Base-by-base conservation (phyloP, 2,888 invertebrate genomes). In the Macaria notata region DNA sequence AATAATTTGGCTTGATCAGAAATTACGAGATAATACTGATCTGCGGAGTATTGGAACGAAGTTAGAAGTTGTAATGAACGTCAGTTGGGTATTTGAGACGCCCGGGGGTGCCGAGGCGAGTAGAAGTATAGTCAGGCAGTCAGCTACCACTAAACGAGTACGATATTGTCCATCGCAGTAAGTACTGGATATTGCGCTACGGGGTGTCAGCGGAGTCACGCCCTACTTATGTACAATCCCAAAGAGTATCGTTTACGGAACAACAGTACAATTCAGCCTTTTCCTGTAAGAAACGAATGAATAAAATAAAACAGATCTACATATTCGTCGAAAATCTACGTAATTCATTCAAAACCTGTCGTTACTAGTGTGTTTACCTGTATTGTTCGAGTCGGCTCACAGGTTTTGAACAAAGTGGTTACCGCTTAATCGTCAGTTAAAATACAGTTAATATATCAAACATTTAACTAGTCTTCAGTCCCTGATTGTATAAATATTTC, bases 381-480 rank as follows among this genome's bases (percentile, higher is more conserved):
- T 87, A 85, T 79, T 76, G 71, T 77, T 81, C 71, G 79, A 83
- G 81, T 84, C 83, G 83, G 86, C 83, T 76, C 79, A 85, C 90
- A 89, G 88, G 90, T 86, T 90, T 90, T 89, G 90, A 90, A 88
- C 70, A 86, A 88, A 89, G 83, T 73, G 81, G 79, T 85, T 82
- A 83, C 78, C 83, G 82, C 87, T 87, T 86, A 86, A 81, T 82
- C 80, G 79, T 84, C 88, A 83, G 88, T 83, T 87, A 88, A 85
- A 88, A 87, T 90, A 91, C 87, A 89, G 88, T 88, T 86, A 82
- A 85, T 89, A 90, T 91, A 89, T 91, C 87, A 90, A 90, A 91
- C 90, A 87, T 89, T 90, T 91, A 91, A 81, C 88, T 89, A 91
- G 84, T 90, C 87, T 88, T 91, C 91, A 91, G 91, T 91, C 91